Evolutionary conservation across 2,888 invertebrate species (phyloP).

Genomic region (Diarsia rubi): DNA sequence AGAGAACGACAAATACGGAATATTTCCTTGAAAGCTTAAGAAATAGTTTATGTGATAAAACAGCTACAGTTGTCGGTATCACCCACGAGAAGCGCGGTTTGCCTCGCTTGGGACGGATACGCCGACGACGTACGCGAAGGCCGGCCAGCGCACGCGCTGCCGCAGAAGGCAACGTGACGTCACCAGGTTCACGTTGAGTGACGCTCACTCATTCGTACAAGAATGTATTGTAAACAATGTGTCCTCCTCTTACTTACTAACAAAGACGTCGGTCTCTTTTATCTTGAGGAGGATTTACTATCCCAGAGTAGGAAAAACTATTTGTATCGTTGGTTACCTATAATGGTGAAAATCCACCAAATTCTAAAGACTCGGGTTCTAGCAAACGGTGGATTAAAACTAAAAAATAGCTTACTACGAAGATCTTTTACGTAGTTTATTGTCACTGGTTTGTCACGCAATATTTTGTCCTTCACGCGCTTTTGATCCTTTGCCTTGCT

Average conservation of each 20-base stretch:
- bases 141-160: slow-evolving; percentile 69
- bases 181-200: slow-evolving; percentile 67
- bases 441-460: too few relatives aligned
- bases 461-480: not conserved
- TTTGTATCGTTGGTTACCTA: too few relatives aligned
- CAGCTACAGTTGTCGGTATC: slow-evolving; percentile 44
- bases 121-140: slow-evolving; percentile 64
- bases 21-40: slow-evolving; percentile 30
- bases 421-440: not conserved
- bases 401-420: not conserved
- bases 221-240: slow-evolving; percentile 76
- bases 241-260: slow-evolving; percentile 46
- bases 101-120: slow-evolving; percentile 59
- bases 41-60: slow-evolving; percentile 26
- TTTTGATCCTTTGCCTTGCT: not conserved
- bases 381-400: not conserved
- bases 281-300: slow-evolving; percentile 29
- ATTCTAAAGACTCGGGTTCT: too few relatives aligned
- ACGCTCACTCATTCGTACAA: slow-evolving; percentile 65
- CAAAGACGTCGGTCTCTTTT: slow-evolving; percentile 39
- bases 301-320: slow-evolving; percentile 18
- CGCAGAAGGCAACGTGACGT: slow-evolving; percentile 74
- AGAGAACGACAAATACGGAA: slow-evolving; percentile 25
- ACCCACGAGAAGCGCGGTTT: slow-evolving; percentile 67
- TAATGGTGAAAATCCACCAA: too few relatives aligned